Conservation (phyloP, 2,888 invertebrate species). For the Drosophila rubida region DNA sequence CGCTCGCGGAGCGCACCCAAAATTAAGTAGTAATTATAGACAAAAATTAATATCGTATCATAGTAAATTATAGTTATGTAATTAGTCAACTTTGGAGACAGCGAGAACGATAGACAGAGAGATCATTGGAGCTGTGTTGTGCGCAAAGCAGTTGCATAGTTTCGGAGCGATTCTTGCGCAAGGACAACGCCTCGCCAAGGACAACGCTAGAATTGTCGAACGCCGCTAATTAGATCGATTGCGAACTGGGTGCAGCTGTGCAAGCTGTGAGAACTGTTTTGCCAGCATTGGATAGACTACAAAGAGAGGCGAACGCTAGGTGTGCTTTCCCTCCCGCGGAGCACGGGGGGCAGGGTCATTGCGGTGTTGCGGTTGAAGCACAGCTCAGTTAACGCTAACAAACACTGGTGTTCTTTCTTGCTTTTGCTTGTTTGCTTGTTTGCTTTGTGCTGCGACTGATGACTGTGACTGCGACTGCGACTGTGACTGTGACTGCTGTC, state of each 20-base stretch:
- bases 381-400: constrained; percentile 36
- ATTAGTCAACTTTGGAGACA: constrained; percentile 27
- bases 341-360: constrained; percentile 8
- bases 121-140: constrained; percentile 29
- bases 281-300: constrained; percentile 34
- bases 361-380: constrained; percentile 49
- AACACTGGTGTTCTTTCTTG: not conserved
- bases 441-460: no score
- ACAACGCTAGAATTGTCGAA: constrained; percentile 43
- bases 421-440: no score
- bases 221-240: constrained; percentile 7
- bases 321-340: constrained; percentile 20
- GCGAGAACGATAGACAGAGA: not conserved
- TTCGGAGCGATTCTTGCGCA: constrained; percentile 23
- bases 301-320: constrained; percentile 44
- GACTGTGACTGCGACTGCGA: not conserved
- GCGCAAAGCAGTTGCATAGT: constrained; percentile 42
- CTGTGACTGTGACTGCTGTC: not conserved
- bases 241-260: constrained; percentile 64
- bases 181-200: constrained; percentile 30
- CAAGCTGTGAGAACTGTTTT: constrained; percentile 54
- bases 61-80: not conserved
- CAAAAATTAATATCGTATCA: constrained; percentile 3
- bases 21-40: constrained; percentile 12
- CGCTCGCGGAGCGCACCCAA: constrained; percentile 37